These are phyloP conservation scores for Corythornis vintsioides DNA, from an alignment of 2,113 vertebrate species.

Conservation along the genomic window DNA sequence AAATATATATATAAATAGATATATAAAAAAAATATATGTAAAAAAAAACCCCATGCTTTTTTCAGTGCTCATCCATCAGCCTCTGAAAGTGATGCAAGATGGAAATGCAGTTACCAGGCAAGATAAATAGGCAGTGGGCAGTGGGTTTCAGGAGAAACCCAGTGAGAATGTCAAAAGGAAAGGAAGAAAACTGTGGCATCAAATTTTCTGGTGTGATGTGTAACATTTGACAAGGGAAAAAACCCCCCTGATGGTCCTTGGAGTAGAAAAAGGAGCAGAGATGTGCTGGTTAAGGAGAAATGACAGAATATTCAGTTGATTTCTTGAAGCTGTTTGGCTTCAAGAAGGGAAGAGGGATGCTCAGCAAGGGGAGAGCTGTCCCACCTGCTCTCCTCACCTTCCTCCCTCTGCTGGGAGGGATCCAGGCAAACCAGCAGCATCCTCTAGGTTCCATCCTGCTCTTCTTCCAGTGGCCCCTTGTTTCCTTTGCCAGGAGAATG, in stretches of 20 bases:
- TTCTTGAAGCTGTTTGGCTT: not conserved
- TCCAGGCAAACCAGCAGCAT: not conserved
- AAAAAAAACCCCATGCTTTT: not conserved
- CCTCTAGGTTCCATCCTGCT: rapidly evolving
- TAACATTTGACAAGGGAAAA: not conserved
- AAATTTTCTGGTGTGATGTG: not conserved
- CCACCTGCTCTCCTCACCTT: not conserved
- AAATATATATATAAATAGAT: too few relatives aligned
- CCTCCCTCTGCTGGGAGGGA: not conserved
- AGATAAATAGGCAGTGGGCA: slow-evolving; percentile 16
- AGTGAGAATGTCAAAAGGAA: not conserved
- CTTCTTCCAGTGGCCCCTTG: not conserved
- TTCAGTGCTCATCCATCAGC: not conserved
- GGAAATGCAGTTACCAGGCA: slow-evolving; percentile 15
- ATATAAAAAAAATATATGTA: too few relatives aligned
- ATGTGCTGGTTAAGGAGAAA: not conserved
- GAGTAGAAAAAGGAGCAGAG: not conserved
- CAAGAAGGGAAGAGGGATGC: not conserved
- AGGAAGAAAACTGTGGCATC: not conserved
- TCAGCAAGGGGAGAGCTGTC: not conserved
- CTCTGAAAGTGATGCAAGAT: not conserved
- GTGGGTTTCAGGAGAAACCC: not conserved
- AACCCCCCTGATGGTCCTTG: not conserved
- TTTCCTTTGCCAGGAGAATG: not conserved
- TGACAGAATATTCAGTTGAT: not conserved